Conservation (phyloP, 2,113 vertebrate genomes). For the Silurus asotus region DNA sequence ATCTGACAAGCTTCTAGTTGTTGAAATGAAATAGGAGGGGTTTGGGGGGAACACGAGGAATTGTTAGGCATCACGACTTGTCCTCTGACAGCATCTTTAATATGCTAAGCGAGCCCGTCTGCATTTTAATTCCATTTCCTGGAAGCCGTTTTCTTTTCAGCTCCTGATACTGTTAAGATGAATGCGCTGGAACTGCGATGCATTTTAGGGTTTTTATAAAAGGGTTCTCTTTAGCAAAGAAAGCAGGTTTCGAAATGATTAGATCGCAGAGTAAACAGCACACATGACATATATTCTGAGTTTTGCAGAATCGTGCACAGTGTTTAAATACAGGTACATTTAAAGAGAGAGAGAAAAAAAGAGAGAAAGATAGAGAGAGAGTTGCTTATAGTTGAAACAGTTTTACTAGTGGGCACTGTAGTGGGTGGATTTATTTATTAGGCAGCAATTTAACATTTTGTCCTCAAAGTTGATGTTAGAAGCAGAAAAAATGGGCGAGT, state of each 20-base stretch:
- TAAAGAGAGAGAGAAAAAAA: neutral
- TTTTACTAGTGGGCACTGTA: no score
- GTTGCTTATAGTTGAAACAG: neutral
- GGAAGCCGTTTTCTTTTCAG: neutral
- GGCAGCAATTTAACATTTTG: no score
- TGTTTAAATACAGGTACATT: no score
- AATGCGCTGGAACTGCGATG: neutral
- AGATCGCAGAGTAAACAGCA: neutral
- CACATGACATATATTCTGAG: neutral
- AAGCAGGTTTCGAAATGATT: neutral
- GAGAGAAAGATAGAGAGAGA: neutral
- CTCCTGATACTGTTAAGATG: neutral
- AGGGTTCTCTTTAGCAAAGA: neutral
- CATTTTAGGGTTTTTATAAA: neutral
- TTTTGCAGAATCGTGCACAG: neutral
- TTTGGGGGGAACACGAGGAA: fast-evolving
- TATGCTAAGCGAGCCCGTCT: neutral
- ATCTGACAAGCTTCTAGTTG: neutral
- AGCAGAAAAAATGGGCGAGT: no score
- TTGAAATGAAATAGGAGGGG: neutral
- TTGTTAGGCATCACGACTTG: neutral
- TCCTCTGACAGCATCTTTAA: neutral
- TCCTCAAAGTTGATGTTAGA: no score
- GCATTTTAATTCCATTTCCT: neutral
- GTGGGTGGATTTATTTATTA: no score